Evolutionary conservation across 2,797 vertebrate species (phyloP).

Genomic region (Trichosurus vulpecula): DNA sequence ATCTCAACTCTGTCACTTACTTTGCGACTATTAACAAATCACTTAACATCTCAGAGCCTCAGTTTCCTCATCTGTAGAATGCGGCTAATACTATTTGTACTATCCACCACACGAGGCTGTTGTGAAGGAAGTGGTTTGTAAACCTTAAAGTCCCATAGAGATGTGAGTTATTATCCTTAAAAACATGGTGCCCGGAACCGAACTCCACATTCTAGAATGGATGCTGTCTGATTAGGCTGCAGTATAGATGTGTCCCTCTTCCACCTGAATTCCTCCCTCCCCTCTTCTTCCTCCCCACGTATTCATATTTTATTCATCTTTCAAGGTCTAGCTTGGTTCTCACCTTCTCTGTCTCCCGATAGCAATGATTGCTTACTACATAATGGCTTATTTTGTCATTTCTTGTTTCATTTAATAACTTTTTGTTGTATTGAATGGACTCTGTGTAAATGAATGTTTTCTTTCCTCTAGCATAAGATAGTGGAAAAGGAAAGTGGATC

Average conservation of each 20-base stretch:
- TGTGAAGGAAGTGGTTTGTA: background rate
- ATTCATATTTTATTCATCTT: background rate
- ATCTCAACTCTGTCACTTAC: background rate
- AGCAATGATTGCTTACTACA: background rate
- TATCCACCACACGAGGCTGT: background rate
- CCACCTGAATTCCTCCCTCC: background rate
- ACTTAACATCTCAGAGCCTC: background rate
- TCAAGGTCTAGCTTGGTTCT: background rate
- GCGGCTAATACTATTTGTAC: background rate
- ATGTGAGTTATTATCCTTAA: background rate
- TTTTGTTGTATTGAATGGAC: background rate
- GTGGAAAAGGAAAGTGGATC: background rate
- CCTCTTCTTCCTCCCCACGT: background rate
- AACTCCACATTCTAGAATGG: background rate
- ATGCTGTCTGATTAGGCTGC: background rate
- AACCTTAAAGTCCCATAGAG: background rate
- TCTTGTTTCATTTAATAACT: background rate
- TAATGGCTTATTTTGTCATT: background rate
- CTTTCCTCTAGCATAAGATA: background rate
- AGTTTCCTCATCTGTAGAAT: background rate
- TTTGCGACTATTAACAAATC: background rate
- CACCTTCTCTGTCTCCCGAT: background rate
- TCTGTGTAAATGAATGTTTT: background rate
- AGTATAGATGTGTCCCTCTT: background rate
- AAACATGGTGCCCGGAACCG: background rate